phyloP scores from a whole-genome alignment of 2,113 vertebrate species.

The Chauna torquata region DNA sequence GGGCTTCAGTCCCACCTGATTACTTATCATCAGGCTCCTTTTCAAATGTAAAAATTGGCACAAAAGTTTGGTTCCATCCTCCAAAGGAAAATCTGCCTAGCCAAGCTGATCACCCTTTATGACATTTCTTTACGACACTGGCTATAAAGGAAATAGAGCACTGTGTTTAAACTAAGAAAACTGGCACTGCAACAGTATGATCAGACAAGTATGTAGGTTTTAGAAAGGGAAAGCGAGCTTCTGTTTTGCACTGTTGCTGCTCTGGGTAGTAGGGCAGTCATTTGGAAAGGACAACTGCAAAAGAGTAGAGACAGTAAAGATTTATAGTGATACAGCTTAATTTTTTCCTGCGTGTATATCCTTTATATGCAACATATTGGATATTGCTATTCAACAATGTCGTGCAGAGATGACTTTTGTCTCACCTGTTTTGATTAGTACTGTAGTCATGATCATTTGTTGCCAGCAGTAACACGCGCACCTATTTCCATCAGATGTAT shows the following conservation, averaged over 20 bases:
- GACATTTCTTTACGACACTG: constrained; percentile 20
- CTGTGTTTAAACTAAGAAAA: constrained; percentile 49
- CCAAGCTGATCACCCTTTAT: constrained; percentile 18
- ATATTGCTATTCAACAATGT: background rate
- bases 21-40: constrained; percentile 22
- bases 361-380: background rate
- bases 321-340: background rate
- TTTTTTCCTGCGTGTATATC: background rate
- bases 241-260: background rate
- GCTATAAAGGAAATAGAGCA: constrained; percentile 19
- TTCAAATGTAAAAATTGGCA: constrained; percentile 21
- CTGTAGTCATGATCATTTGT: background rate
- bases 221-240: background rate
- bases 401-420: background rate
- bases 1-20: background rate
- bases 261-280: background rate
- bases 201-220: background rate
- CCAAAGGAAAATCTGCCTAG: constrained; percentile 46
- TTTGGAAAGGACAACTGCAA: background rate
- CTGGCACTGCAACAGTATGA: constrained; percentile 1
- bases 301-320: background rate
- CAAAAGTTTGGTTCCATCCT: background rate
- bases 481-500: background rate
- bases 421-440: background rate
- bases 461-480: background rate